Percentiles rank a stretch among this genome's conserved stretches.
Evolutionary conservation across 2,113 vertebrate species (phyloP).

Genomic region (Cisticola juncidis): DNA sequence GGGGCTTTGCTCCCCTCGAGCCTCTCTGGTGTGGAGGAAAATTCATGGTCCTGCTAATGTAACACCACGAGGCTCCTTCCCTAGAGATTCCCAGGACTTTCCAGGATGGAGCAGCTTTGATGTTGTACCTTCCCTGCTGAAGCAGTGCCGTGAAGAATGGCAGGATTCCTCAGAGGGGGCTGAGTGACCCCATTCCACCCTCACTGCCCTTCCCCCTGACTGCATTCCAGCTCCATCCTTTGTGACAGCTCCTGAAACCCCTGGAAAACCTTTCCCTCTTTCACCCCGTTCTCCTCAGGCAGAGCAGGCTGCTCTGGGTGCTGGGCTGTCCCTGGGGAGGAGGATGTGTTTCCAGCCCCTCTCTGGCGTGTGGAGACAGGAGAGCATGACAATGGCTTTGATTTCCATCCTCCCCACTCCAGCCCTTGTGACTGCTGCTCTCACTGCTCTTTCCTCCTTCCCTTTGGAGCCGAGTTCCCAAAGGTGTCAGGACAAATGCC

Average conservation of each 20-base stretch:
- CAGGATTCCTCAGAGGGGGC: neutral
- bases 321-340: neutral
- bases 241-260: neutral
- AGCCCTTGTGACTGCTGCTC: neutral
- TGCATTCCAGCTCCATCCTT: neutral
- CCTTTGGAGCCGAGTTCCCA: neutral
- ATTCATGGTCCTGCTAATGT: neutral
- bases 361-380: neutral
- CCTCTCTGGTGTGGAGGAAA: neutral
- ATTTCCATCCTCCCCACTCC: neutral
- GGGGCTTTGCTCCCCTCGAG: neutral
- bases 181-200: neutral
- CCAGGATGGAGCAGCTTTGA: neutral
- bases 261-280: neutral
- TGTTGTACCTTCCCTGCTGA: rapidly evolving
- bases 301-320: rapidly evolving
- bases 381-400: rapidly evolving
- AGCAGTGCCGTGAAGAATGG: rapidly evolving
- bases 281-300: neutral
- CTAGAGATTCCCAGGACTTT: neutral
- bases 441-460: neutral
- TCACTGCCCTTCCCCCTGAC: rapidly evolving
- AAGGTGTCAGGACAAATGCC: slow-evolving; percentile 16
- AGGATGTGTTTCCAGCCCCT: neutral
- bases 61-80: neutral